Conservation (phyloP, 2,888 invertebrate species). For the Lepeophtheirus nordmannii region DNA sequence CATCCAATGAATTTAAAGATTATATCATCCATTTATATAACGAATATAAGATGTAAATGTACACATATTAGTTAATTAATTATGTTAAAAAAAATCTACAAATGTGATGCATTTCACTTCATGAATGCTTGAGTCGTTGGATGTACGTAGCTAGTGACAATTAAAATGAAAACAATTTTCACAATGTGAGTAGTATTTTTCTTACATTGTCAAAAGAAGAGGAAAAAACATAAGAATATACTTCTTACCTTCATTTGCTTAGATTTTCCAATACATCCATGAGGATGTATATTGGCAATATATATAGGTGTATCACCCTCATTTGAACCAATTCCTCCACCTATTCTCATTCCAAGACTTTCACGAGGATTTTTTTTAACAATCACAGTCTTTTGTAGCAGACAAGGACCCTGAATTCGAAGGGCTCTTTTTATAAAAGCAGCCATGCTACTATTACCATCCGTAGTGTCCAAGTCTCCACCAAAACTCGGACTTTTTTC, state of each 20-base stretch:
- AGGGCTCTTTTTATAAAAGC: slow-evolving; percentile 26
- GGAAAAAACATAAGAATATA: too few relatives aligned
- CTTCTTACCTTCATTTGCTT: slow-evolving; percentile 34
- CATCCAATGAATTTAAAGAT: neutral
- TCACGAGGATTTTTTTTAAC: slow-evolving; percentile 34
- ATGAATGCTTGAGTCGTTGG: neutral
- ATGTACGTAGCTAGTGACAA: neutral
- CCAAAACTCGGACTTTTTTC: neutral
- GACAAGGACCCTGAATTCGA: slow-evolving; percentile 28
- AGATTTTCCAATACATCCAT: slow-evolving; percentile 36
- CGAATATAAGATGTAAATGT: too few relatives aligned
- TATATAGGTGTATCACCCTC: slow-evolving; percentile 39
- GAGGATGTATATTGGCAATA: slow-evolving; percentile 37
- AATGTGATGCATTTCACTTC: neutral
- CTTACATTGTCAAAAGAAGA: too few relatives aligned
- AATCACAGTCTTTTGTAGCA: slow-evolving; percentile 30
- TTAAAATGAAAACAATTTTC: neutral
- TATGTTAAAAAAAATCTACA: too few relatives aligned
- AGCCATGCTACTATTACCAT: slow-evolving; percentile 17
- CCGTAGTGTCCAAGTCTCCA: neutral
- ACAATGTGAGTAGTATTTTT: too few relatives aligned
- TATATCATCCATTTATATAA: too few relatives aligned
- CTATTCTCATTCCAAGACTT: slow-evolving; percentile 38
- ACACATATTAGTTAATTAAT: too few relatives aligned
- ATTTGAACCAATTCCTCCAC: slow-evolving; percentile 36